These are phyloP conservation scores for Pantala flavescens DNA, from an alignment of 1,140 invertebrate genomes.

Conservation along the genomic window DNA sequence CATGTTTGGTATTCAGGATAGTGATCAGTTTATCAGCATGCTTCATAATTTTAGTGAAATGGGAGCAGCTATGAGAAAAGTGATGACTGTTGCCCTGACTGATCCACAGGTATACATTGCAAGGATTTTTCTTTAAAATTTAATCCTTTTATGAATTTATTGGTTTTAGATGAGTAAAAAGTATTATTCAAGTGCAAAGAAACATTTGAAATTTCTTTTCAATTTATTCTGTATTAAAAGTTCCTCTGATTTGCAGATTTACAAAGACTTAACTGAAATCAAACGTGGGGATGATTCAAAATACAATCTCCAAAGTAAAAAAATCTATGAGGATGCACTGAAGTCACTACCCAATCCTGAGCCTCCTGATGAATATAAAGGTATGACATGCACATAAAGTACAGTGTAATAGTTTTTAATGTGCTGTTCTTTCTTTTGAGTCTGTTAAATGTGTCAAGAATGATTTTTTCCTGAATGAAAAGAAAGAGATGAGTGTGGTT, in stretches of 20 bases:
- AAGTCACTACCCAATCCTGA: constrained; percentile 67
- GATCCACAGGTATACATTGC: constrained; percentile 58
- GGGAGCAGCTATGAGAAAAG: constrained; percentile 85
- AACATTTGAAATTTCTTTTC: not conserved
- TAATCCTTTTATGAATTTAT: constrained; percentile 23
- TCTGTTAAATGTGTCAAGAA: no score
- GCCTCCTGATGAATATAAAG: constrained; percentile 66
- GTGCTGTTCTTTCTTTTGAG: no score
- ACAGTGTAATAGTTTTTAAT: no score
- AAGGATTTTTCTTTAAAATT: constrained; percentile 31
- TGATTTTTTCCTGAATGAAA: constrained; percentile 18
- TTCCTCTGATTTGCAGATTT: constrained; percentile 31
- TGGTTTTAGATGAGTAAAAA: constrained; percentile 12
- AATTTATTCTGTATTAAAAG: constrained; percentile 18
- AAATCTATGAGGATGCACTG: constrained; percentile 68
- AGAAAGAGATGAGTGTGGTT: constrained; percentile 12
- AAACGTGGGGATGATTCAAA: constrained; percentile 35
- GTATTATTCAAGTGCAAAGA: constrained; percentile 19
- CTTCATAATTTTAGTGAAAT: constrained; percentile 86
- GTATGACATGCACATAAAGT: constrained; percentile 27
- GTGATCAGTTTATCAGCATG: constrained; percentile 77
- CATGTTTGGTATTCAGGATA: constrained; percentile 56
- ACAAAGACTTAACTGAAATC: constrained; percentile 33
- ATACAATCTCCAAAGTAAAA: constrained; percentile 62
- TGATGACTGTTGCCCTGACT: constrained; percentile 82